Evolutionary conservation across 2,113 vertebrate genomes (phyloP), one percentile per base, ranked within the genome.

Genomic region (Calonectris borealis): DNA sequence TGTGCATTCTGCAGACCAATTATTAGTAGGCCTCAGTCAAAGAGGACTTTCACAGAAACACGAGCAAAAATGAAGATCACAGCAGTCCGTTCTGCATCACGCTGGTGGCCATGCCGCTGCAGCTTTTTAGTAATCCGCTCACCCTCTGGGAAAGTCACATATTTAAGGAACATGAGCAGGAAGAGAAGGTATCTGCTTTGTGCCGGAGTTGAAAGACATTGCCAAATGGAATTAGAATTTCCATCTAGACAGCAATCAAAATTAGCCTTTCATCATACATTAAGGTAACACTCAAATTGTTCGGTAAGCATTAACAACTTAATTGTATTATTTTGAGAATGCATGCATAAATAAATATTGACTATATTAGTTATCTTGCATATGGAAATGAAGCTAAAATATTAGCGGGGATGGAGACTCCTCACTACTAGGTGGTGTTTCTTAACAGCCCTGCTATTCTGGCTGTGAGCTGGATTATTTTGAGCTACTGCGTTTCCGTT

Each of bases 321-420:
- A 86, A 93, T 96, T 94, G 62, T 96, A 95, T 97, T 97, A 94
- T 94, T 96, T 94, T 71, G 95, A 97, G 72, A 72, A 29, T 91
- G 46, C 57, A 46, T 97, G 73, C 79, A 96, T 95, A 97, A 97
- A 91, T 96, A 90, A 76, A 91, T 92, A 62, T 69, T 90, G 95
- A 88, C 85, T 94, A n/a, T 82, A 66, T 96, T 93, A 40, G 13
- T 36, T 94, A 36, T 57, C 44, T 38, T 90, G 36, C 40, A 38
- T 77, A 64, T 93, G 68, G 86, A 85, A 92, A 83, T 42, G 62
- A 83, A 64, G 71, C 49, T 95, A 40, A 97, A 97, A 92, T 91
- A 83, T 55, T 88, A 94, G 87, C 36, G 40, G 81, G 90, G 55
- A 55, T 79, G 55, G 52, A 82, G 75, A 49, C 26, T 72, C 19